A percentile compares a stretch with the other conserved stretches of the same genome.
Conservation (phyloP, 2,113 vertebrate species). For the Heliornis fulica region DNA sequence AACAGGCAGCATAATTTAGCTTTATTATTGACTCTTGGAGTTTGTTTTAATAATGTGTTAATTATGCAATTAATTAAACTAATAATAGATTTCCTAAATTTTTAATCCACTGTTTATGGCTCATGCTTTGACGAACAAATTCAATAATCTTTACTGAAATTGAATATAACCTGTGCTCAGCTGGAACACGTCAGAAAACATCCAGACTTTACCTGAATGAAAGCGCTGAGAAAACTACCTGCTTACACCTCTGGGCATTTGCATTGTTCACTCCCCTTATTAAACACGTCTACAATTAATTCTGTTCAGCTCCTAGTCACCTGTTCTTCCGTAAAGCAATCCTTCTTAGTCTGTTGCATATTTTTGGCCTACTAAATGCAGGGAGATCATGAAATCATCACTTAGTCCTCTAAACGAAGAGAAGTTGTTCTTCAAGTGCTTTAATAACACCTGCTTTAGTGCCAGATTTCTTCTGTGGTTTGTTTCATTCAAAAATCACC, state of each 20-base stretch:
- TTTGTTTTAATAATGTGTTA: neutral
- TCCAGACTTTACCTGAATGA: neutral
- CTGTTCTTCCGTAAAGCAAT: neutral
- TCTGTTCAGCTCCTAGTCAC: neutral
- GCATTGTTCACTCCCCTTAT: neutral
- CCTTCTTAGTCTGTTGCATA: fast-evolving
- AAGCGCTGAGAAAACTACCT: neutral
- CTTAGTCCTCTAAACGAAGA: neutral
- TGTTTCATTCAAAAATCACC: neutral
- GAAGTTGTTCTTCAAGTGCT: neutral
- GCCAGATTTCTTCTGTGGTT: neutral
- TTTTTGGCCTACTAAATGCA: neutral
- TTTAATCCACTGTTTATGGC: neutral
- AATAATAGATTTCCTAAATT: neutral
- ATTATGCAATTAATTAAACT: neutral
- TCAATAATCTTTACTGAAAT: neutral
- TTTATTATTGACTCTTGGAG: neutral
- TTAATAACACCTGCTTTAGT: neutral
- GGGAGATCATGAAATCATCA: neutral
- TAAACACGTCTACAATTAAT: neutral
- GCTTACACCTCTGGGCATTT: neutral
- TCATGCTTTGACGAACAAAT: neutral
- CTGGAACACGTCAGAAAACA: neutral
- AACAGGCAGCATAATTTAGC: neutral
- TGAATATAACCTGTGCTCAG: neutral